Conservation (phyloP, 2,113 vertebrate genomes). For the Megaceryle maxima region DNA sequence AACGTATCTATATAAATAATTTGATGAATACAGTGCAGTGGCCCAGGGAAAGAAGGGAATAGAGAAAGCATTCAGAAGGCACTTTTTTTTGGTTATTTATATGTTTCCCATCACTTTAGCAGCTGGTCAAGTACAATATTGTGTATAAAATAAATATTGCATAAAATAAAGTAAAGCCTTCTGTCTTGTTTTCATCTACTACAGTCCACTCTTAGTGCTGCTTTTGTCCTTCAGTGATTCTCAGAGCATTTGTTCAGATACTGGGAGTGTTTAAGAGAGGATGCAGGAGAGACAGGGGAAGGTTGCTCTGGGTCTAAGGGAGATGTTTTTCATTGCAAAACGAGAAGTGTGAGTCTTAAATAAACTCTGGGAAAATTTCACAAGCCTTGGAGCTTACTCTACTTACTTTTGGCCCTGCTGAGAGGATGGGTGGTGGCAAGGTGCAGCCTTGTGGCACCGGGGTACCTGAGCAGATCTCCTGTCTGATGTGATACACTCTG, state of each 20-base stretch:
- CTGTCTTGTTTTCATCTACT: not conserved
- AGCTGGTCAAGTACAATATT: not conserved
- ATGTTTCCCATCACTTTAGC: not conserved
- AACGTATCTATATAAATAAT: not conserved
- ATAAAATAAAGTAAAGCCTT: not conserved
- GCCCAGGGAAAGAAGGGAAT: not conserved
- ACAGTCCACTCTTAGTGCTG: fast-evolving
- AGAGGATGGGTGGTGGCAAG: not conserved
- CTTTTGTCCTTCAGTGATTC: not conserved
- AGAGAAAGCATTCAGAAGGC: not conserved
- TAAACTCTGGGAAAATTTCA: not conserved
- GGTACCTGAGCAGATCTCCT: not conserved
- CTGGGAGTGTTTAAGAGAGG: fast-evolving
- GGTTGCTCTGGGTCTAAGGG: not conserved
- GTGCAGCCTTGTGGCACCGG: not conserved
- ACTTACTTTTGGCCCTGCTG: fast-evolving
- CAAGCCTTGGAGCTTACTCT: not conserved
- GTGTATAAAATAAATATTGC: too few relatives aligned
- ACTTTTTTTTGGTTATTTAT: not conserved
- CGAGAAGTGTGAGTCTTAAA: not conserved
- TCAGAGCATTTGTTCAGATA: too few relatives aligned
- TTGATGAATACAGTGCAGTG: not conserved
- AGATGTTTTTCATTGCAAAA: not conserved
- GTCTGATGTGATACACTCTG: fast-evolving
- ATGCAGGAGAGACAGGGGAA: not conserved